Percentiles rank a stretch among this genome's conserved stretches.
These are phyloP conservation scores for Limnodromus scolopaceus DNA, from an alignment of 2,797 vertebrate species.

Conservation along the genomic window DNA sequence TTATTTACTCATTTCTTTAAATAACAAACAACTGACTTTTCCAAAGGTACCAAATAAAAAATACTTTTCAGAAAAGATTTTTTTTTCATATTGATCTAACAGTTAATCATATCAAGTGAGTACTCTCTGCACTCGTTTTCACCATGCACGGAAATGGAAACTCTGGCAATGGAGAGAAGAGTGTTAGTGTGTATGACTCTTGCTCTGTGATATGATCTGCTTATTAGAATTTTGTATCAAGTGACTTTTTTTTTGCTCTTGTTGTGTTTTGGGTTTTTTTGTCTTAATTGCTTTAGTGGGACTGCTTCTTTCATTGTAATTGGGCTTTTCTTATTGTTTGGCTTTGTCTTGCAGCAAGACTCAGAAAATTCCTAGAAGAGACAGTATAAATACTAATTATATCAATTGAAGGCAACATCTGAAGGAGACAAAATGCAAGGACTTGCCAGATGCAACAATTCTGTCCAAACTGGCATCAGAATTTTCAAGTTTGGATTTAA, in stretches of 20 bases:
- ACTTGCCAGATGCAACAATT: background rate
- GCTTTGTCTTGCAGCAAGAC: background rate
- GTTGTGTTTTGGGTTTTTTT: background rate
- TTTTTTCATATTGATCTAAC: background rate
- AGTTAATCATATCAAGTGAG: background rate
- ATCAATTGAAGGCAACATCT: background rate
- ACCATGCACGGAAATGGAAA: background rate
- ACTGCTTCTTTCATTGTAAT: background rate
- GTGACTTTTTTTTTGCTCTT: background rate
- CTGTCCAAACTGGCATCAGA: background rate
- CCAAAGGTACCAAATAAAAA: background rate
- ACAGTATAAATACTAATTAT: background rate
- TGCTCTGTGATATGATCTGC: background rate
- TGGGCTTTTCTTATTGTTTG: background rate
- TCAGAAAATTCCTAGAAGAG: background rate
- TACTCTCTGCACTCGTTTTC: background rate
- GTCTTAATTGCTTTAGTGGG: rapidly evolving
- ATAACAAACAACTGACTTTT: background rate
- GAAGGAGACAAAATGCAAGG: background rate
- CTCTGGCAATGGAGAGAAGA: background rate
- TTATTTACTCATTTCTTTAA: background rate
- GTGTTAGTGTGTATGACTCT: background rate
- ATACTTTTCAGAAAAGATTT: background rate
- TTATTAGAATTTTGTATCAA: background rate
- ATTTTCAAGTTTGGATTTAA: background rate